Percentiles rank a stretch among this genome's conserved stretches.
These are phyloP conservation scores for Diarsia rubi DNA, from an alignment of 2,888 invertebrate genomes.

Conservation along the genomic window DNA sequence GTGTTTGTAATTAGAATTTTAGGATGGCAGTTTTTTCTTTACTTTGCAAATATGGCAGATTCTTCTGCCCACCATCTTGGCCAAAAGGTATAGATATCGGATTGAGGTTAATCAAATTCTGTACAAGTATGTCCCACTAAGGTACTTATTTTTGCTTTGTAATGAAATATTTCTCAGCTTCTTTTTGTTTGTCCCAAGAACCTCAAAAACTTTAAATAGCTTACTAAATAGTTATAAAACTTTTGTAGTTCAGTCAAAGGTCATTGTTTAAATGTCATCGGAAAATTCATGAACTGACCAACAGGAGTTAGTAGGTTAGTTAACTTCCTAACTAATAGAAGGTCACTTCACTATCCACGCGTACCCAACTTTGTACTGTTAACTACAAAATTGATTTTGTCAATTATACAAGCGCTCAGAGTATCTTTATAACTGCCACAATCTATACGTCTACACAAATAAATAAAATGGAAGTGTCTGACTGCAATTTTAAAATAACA, in stretches of 20 bases:
- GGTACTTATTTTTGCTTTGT: not conserved
- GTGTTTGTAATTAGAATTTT: conserved; percentile 13
- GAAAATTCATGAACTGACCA: not conserved
- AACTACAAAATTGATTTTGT: conserved; percentile 11
- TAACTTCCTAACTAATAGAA: not conserved
- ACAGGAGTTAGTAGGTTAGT: not conserved
- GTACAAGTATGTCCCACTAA: too few species aligned
- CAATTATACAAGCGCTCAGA: not conserved
- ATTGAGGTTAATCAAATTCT: conserved; percentile 1
- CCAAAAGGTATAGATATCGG: not conserved
- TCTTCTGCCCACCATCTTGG: not conserved
- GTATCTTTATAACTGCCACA: not conserved
- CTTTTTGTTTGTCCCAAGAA: not conserved
- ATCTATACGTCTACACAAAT: too few species aligned
- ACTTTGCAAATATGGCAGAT: not conserved
- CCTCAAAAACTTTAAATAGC: not conserved
- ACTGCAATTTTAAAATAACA: too few species aligned
- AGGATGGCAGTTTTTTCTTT: not conserved
- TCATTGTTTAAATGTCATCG: not conserved
- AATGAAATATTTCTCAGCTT: not conserved
- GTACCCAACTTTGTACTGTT: not conserved
- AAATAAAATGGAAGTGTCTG: too few species aligned
- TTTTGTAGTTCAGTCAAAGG: not conserved
- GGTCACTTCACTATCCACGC: not conserved
- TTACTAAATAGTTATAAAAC: not conserved